Evolutionary conservation across 2,797 vertebrate species (phyloP), one percentile per base, ranked within the genome.

Genomic region (Pseudochirops corinnae): DNA sequence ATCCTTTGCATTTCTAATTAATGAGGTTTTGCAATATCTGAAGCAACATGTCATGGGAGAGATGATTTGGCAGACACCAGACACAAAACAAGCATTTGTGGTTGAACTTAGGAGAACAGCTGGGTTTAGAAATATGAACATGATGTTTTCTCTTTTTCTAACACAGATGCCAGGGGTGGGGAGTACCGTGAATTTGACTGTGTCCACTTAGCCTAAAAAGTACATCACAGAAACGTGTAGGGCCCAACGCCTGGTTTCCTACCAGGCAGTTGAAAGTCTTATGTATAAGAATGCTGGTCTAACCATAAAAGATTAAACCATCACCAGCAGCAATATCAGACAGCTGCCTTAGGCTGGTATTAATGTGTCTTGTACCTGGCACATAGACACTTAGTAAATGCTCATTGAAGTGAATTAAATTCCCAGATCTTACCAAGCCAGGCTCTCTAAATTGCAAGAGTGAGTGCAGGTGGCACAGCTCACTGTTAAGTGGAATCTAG

Each of bases 71-170:
- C 62, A 57, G 82, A 94, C 95, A 94, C 4, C 95, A 39, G 90
- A 57, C 26, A 90, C 46, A 24, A 55, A 67, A 56, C 28, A 92
- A 91, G 57, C 31, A 33, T 90, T 18, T 52, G 39, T 92, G 60
- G 50, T 96, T 91, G 90, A 94, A 92, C 55, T 58, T 93, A 28
- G 95, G 53, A 91, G 93, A 96, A 95, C 94, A 93, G 24, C 53
- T 95, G 50, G 56, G 46, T 82, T 16, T 24, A 97, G 39, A 53
- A 29, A 52, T 91, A 39, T 93, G 55, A 95, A 93, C 56, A n/a
- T 93, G 18, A 29, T 60, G 4, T 56, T 92, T 92, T 92, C 90
- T 94, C 60, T 24, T 95, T 60, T 96, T 95, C 74, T 21, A 93
- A 46, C 24, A n/a, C 82, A 92, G 55, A 31, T 96, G 50, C 62